Evolutionary conservation across 2,113 vertebrate genomes (phyloP), one percentile per base, ranked within the genome.

Genomic region (Zosterops borbonicus): DNA sequence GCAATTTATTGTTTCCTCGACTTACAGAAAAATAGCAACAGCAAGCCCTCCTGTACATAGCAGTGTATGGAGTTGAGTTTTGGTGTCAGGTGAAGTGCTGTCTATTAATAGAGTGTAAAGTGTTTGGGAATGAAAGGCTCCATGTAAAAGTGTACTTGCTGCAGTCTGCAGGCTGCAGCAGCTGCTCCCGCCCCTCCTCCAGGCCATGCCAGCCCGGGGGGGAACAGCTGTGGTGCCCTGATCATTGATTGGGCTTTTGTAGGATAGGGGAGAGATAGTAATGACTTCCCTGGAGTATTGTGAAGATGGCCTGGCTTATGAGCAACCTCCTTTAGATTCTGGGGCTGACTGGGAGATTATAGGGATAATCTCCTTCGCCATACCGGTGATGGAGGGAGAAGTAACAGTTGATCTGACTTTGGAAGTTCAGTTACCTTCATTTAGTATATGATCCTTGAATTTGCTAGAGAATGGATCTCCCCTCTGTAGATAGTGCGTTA

Each of bases 81-180:
- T 53, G 49, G 77, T 83, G 55, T 91, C 74, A 28, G 37, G 24
- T 87, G 15, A 46, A 67, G n/a, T 3, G 4, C 15, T 13, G 4
- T 58, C 76, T 95, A 87, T 87, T 77, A 67, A 95, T 95, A 95
- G 62, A 10, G 17, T 53, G 31, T 70, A 33, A 89, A 92, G 70
- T 0, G 0, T 14, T 47, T 62, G n/a, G 59, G 56, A 17, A 53
- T 64, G 46, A 78, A 92, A 80, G 29, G 15, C 47, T 78, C 5
- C 1, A 0, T 28, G 33, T 80, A 39, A 23, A 88, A 87, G 23
- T 27, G n/a, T 28, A 19, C 52, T 87, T 7, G 2, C 11, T 71
- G 74, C 24, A 42, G 7, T 25, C 19, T 2, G 1, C 29, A 75
- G 44, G 47, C 62, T 84, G 44, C 27, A 70, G 39, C 90, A 90